phyloP scores from a whole-genome alignment of 2,113 vertebrate species.

The Phylloscopus trochilus region DNA sequence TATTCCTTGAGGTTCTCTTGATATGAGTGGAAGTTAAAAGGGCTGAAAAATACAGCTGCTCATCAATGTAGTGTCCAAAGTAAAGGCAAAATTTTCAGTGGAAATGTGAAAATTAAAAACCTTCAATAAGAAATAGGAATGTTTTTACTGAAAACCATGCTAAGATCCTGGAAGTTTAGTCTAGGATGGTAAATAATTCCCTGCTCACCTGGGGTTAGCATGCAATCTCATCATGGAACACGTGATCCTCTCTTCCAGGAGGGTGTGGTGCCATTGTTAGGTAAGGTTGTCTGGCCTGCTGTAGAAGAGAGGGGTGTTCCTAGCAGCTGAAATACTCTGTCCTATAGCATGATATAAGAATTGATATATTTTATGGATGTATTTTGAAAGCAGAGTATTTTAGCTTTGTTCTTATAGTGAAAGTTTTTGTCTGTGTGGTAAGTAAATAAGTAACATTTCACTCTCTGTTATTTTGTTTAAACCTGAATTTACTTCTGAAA shows the following conservation, averaged over 20 bases:
- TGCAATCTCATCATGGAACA: background rate
- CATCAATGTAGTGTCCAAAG: background rate
- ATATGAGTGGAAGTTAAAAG: background rate
- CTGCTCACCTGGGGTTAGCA: background rate
- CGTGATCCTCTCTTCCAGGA: too few species aligned
- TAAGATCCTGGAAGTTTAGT: background rate
- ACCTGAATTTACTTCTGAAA: background rate
- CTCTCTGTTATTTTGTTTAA: fast-evolving
- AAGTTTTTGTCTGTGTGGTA: background rate
- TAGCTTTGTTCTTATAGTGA: background rate
- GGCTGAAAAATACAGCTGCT: background rate
- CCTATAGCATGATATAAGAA: background rate
- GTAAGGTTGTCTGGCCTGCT: background rate
- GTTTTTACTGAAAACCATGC: background rate
- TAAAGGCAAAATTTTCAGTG: background rate
- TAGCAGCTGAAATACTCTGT: background rate
- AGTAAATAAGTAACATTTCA: background rate
- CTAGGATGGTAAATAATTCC: background rate
- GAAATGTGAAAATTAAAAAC: background rate
- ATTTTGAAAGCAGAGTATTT: background rate
- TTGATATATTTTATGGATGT: background rate
- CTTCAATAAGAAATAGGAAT: background rate
- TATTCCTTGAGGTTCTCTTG: background rate
- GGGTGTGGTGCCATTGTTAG: fast-evolving
- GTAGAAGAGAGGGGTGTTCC: background rate